These are phyloP conservation scores for Cephus pygmeus DNA, from an alignment of 2,888 invertebrate species.

Conservation along the genomic window DNA sequence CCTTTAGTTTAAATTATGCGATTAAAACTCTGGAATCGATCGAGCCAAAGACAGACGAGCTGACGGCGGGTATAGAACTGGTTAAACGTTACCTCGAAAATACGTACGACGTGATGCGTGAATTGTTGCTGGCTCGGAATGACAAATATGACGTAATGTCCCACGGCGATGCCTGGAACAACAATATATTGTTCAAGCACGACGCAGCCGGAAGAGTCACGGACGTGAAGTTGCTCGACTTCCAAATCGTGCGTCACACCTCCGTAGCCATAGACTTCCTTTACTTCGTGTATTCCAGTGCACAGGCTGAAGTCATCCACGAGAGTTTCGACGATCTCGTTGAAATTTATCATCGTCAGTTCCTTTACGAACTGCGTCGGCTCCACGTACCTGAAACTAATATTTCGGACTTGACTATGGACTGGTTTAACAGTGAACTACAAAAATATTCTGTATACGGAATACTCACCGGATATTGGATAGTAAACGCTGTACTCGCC, in stretches of 20 bases:
- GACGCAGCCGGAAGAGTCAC: conserved; percentile 40
- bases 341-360: conserved; percentile 32
- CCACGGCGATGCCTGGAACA: conserved; percentile 55
- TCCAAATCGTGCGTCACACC: conserved; percentile 35
- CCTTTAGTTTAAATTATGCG: conserved; percentile 26
- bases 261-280: conserved; percentile 49
- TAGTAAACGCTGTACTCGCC: conserved; percentile 39
- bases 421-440: conserved; percentile 44
- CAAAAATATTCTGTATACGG: conserved; percentile 42
- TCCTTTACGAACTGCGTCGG: conserved; percentile 30
- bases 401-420: conserved; percentile 28
- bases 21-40: conserved; percentile 34
- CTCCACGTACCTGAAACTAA: conserved; percentile 22
- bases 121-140: conserved; percentile 22
- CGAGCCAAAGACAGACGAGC: conserved; percentile 24
- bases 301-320: conserved; percentile 35
- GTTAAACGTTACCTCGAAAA: conserved; percentile 21
- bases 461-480: conserved; percentile 40
- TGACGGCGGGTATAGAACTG: conserved; percentile 23
- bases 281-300: conserved; percentile 52
- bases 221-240: conserved; percentile 31
- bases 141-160: conserved; percentile 43
- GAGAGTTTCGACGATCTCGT: conserved; percentile 37
- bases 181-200: conserved; percentile 49
- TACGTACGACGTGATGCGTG: conserved; percentile 25